Evolutionary conservation across 2,888 invertebrate genomes (phyloP), one percentile per base, ranked within the genome.

Genomic region (Galerucella calmariensis): DNA sequence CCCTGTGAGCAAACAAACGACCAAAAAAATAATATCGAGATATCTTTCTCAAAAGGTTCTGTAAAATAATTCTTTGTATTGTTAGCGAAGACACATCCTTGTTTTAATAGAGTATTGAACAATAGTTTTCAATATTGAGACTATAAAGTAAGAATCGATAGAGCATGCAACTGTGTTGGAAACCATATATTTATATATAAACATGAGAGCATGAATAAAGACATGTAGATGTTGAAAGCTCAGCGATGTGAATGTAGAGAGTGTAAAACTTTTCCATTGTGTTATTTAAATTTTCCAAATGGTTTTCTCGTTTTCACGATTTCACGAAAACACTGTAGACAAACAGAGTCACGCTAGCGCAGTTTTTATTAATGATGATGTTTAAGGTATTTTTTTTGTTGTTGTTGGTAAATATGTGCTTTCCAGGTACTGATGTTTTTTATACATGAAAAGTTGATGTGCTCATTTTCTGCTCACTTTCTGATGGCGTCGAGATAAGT

Each of bases 211-310:
- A 48, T 65, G 63, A 65, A 65, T 65, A 65, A 65, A 65, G 63
- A 65, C 46, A 65, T 16, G 24, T 46, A 20, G 63, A 46, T 46
- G 63, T 46, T 65, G 46, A 65, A 65, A 65, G 63, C 46, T 65
- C 27, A 12, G 46, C 16, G 63, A 41, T 44, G 46, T 65, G 46
- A 65, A 11, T 44, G 63, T 46, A 46, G 63, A 46, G 46, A 65
- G 46, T 65, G 63, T 65, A 62, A 69, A 69, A 69, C 58, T 62
- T 58, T n/a, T 61, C 41, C 35, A 69, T 69, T 69, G 69, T 69
- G 69, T 69, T 59, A 69, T 46, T 69, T 46, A 41, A 69, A 69
- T 69, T 69, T 62, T 62, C 69, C 69, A 69, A 69, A 69, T 69
- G 69, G 69, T 48, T 67, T 67, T 69, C 62, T 62, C 48, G 62